These are phyloP conservation scores for Delia radicum DNA, from an alignment of 1,140 invertebrate species.

Conservation along the genomic window DNA sequence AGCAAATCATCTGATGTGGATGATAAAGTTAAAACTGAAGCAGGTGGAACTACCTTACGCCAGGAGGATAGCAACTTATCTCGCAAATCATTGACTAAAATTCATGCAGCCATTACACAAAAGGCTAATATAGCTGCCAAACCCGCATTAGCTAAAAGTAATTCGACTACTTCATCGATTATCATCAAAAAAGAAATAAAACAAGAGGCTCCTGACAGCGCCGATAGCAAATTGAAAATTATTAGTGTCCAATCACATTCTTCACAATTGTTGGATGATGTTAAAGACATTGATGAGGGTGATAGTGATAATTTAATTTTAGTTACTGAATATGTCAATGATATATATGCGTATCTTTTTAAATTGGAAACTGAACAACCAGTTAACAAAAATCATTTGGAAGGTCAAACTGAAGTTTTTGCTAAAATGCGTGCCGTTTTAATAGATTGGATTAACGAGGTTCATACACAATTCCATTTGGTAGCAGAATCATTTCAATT, in stretches of 20 bases:
- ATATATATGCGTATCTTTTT: constrained; percentile 77
- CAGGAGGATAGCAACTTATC: constrained; percentile 52
- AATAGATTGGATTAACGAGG: constrained; percentile 93
- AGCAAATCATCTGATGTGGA: background rate
- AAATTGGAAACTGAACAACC: constrained; percentile 65
- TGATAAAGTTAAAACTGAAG: constrained; percentile 11
- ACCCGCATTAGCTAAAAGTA: background rate
- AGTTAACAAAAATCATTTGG: constrained; percentile 63
- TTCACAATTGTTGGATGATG: constrained; percentile 24
- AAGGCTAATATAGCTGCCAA: constrained; percentile 31
- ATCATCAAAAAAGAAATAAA: background rate
- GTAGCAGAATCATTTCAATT: constrained; percentile 90
- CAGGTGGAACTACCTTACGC: constrained; percentile 29
- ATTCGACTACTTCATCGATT: background rate
- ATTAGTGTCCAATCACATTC: background rate
- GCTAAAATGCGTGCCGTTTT: constrained; percentile 85
- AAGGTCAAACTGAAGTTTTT: constrained; percentile 62
- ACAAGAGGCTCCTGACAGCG: background rate
- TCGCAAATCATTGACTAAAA: constrained; percentile 44
- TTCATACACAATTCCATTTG: constrained; percentile 85
- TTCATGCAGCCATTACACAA: constrained; percentile 41
- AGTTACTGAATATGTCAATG: constrained; percentile 77
- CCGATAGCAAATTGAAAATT: constrained; percentile 11
- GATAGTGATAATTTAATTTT: constrained; percentile 73
- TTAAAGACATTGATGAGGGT: constrained; percentile 72